phyloP scores from a whole-genome alignment of 1,140 invertebrate genomes.

The Linepithema humile region DNA sequence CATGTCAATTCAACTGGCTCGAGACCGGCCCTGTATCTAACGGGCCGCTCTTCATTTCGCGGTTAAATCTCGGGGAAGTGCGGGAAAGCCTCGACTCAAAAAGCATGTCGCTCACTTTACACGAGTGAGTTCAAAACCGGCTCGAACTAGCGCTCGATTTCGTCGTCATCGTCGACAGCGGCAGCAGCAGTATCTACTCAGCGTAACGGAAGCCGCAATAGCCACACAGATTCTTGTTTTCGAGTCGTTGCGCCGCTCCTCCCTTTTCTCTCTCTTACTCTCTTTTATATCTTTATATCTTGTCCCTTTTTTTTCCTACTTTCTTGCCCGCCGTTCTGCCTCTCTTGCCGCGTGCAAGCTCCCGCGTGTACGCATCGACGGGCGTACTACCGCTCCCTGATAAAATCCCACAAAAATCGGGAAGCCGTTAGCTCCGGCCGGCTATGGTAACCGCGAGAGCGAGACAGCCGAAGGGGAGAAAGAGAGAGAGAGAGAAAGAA shows the following conservation, averaged over 20 bases:
- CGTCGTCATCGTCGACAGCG: constrained; percentile 18
- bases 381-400: constrained; percentile 72
- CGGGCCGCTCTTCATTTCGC: constrained; percentile 60
- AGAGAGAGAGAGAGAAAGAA: constrained; percentile 40
- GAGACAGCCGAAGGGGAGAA: constrained; percentile 9
- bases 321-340: constrained; percentile 11
- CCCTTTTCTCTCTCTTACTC: constrained; percentile 42
- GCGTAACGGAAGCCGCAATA: constrained; percentile 73
- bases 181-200: constrained; percentile 55
- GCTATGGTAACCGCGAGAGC: constrained; percentile 66
- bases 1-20: neutral
- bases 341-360: constrained; percentile 66
- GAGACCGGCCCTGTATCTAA: constrained; percentile 17
- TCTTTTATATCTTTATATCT: constrained; percentile 1
- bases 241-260: constrained; percentile 60
- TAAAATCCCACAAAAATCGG: constrained; percentile 75
- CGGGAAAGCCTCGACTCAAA: constrained; percentile 62
- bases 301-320: neutral
- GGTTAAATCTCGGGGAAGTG: constrained; percentile 48
- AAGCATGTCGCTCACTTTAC: constrained; percentile 68
- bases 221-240: constrained; percentile 73
- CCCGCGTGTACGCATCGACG: constrained; percentile 70
- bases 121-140: constrained; percentile 64
- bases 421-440: constrained; percentile 72
- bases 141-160: constrained; percentile 58